Evolutionary conservation across 64 coral and sea anemone genomes (phyloP).

Genomic region (Stylophora pistillata): DNA sequence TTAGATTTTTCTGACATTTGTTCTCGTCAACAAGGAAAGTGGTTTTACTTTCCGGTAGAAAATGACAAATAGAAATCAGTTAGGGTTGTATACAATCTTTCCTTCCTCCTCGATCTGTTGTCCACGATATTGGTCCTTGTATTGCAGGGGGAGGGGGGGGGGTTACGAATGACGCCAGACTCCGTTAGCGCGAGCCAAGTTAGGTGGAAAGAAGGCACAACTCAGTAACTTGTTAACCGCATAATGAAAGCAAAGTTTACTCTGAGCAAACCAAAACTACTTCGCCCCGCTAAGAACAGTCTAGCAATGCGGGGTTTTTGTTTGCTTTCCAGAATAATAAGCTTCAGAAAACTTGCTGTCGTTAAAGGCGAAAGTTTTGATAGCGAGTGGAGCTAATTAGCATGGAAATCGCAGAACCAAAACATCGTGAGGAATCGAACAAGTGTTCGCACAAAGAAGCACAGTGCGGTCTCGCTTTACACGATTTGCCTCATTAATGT

Average conservation of each 20-base stretch:
- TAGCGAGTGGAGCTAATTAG: constrained; percentile 10
- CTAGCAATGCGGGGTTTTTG: constrained; percentile 28
- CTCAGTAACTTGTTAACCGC: constrained; percentile 14
- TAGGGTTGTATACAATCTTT: too few species aligned
- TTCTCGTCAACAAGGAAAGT: neutral
- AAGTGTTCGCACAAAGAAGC: neutral
- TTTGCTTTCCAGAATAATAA: neutral
- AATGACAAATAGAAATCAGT: too few species aligned
- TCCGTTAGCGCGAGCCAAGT: neutral
- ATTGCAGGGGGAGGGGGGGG: neutral
- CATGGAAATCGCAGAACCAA: constrained; percentile 18
- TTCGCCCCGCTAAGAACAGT: neutral
- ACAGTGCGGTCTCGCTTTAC: neutral
- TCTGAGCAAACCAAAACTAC: constrained; percentile 22
- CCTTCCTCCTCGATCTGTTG: too few species aligned
- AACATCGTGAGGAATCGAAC: neutral
- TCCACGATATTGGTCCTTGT: neutral
- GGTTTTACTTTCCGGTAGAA: neutral
- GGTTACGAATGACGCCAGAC: constrained; percentile 4
- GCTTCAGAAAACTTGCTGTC: neutral
- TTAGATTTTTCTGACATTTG: too few species aligned
- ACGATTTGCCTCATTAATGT: neutral
- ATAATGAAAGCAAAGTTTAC: constrained; percentile 9
- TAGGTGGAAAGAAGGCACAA: neutral
- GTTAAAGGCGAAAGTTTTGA: neutral